These are phyloP conservation scores for Podabrus alpinus DNA, from an alignment of 2,888 invertebrate genomes.

Conservation along the genomic window DNA sequence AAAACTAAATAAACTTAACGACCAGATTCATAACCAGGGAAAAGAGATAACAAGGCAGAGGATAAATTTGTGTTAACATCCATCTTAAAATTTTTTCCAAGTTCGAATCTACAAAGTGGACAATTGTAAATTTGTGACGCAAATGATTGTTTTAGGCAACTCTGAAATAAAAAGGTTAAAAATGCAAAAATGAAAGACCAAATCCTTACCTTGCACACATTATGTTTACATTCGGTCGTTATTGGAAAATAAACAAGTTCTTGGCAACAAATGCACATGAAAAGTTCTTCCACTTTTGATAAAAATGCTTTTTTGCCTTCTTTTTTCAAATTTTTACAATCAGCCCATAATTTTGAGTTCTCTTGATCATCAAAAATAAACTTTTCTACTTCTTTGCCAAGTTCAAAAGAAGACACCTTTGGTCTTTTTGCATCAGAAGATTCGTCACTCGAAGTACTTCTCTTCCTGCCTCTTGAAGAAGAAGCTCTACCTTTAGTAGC, in stretches of 20 bases:
- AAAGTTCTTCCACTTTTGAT: conserved; percentile 65
- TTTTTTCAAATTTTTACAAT: conserved; percentile 58
- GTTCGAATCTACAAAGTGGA: conserved; percentile 69
- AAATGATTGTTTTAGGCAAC: conserved; percentile 71
- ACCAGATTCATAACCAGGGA: conserved; percentile 67
- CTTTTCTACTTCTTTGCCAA: conserved; percentile 28
- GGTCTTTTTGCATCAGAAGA: conserved; percentile 27
- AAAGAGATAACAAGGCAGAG: conserved; percentile 61
- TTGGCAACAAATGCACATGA: conserved; percentile 81
- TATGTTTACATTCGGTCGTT: conserved; percentile 75
- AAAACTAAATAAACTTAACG: conserved; percentile 25
- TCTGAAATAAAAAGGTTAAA: conserved; percentile 51
- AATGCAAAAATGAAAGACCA: background rate
- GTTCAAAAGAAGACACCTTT: conserved; percentile 34
- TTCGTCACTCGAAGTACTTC: background rate
- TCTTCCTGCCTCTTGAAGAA: conserved; percentile 36
- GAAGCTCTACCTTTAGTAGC: conserved; percentile 51
- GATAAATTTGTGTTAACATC: conserved; percentile 63
- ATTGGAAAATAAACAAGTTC: conserved; percentile 72
- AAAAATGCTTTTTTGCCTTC: conserved; percentile 67
- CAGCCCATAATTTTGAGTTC: conserved; percentile 72
- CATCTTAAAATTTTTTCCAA: conserved; percentile 61
- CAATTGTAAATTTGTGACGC: conserved; percentile 66
- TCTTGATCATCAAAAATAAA: conserved; percentile 61
- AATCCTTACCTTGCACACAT: conserved; percentile 69